Percentiles rank a stretch among this genome's conserved stretches.
phyloP scores from a whole-genome alignment of 1,140 invertebrate species.

The Drosophila rhopaloa region DNA sequence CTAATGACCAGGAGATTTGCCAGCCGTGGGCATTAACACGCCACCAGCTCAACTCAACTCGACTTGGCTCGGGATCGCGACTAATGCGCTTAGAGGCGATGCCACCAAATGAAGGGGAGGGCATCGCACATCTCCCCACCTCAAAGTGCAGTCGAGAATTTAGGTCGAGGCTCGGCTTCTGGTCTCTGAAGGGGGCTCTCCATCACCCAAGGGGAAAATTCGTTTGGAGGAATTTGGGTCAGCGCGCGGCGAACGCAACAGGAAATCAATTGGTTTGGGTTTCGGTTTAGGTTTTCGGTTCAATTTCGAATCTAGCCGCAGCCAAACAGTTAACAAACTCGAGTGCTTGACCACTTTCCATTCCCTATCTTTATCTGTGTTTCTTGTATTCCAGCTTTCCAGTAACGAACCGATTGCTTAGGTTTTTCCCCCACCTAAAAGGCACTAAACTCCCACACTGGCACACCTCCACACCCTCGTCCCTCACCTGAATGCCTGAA shows the following conservation, averaged over 20 bases:
- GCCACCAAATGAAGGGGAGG: slow-evolving; percentile 16
- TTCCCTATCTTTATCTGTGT: slow-evolving; percentile 2
- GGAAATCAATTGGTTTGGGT: slow-evolving; percentile 49
- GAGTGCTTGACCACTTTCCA: slow-evolving; percentile 42
- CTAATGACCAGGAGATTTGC: slow-evolving; percentile 70
- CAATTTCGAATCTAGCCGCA: slow-evolving; percentile 25
- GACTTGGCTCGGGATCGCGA: slow-evolving; percentile 36
- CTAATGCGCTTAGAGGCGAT: slow-evolving; percentile 69
- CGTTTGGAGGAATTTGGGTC: slow-evolving; percentile 44
- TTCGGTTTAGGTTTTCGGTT: slow-evolving; percentile 27
- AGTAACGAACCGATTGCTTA: slow-evolving; percentile 17
- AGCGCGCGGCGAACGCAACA: slow-evolving; percentile 33
- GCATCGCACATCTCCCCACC: background rate
- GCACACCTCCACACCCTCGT: slow-evolving; percentile 1
- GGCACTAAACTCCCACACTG: slow-evolving; percentile 23
- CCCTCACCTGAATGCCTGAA: slow-evolving; percentile 15
- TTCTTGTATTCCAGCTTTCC: slow-evolving; percentile 7
- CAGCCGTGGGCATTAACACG: slow-evolving; percentile 58
- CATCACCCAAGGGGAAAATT: slow-evolving; percentile 9
- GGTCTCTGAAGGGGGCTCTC: slow-evolving; percentile 14
- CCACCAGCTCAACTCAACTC: slow-evolving; percentile 20
- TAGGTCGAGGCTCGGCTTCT: slow-evolving; percentile 39
- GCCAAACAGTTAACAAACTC: slow-evolving; percentile 5
- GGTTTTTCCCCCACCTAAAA: slow-evolving; percentile 21
- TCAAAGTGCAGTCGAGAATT: slow-evolving; percentile 27